Conservation (phyloP, 30 jellyfish, hydroid and myxozoan species). For the Aurelia aurita region DNA sequence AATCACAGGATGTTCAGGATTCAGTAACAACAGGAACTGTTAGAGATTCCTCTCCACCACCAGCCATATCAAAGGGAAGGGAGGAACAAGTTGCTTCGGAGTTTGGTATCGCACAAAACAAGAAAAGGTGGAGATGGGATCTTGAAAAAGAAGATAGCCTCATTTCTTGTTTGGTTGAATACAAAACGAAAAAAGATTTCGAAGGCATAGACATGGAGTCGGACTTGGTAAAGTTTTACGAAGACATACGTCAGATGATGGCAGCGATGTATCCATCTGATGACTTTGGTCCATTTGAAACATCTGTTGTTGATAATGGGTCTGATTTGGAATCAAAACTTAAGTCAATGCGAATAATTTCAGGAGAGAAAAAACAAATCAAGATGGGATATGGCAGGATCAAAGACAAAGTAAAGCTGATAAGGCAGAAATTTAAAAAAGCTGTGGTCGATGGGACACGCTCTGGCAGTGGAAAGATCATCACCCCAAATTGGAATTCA, state of each 20-base stretch:
- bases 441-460: too few species aligned
- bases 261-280: conserved; percentile 9
- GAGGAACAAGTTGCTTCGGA: too few species aligned
- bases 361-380: neutral
- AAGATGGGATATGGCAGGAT: conserved; percentile 8
- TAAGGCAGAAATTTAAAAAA: conserved; percentile 17
- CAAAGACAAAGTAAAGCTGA: conserved; percentile 1
- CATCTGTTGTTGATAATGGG: neutral
- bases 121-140: neutral
- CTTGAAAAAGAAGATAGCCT: neutral
- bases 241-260: conserved; percentile 31
- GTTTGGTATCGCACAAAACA: neutral
- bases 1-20: too few species aligned
- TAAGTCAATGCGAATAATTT: neutral
- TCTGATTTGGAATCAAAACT: neutral
- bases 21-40: too few species aligned
- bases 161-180: neutral
- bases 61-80: too few species aligned
- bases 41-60: too few species aligned
- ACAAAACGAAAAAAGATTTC: conserved; percentile 23
- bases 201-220: conserved; percentile 50
- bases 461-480: conserved; percentile 56
- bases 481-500: conserved; percentile 9
- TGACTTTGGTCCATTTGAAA: conserved; percentile 44
- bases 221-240: conserved; percentile 21